Base-by-base conservation (phyloP, 2,888 invertebrate genomes). In the Phengaris arion region DNA sequence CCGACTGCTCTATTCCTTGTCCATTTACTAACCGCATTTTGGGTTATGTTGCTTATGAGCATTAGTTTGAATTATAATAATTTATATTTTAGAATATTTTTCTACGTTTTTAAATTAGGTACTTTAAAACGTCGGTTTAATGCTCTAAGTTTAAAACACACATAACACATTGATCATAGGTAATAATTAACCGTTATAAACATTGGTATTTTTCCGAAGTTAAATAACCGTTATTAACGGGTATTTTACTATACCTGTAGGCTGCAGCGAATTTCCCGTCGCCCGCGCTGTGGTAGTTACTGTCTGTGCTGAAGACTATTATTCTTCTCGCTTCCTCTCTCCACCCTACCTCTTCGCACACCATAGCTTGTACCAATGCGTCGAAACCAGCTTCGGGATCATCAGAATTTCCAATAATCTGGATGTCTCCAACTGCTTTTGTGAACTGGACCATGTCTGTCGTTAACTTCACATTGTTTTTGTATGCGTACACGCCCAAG, bases 381-480 rank as follows among this genome's bases (percentile, higher is more conserved):
- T 98, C 98, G 73, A 98, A 95, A 5, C 97, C 97, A 22, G 97
- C 97, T 89, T 98, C 98, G 0, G 96, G 97, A 5, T 94, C 90
- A 82, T 97, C 97, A 78, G 96, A 87, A 88, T 95, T 96, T 54
- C 64, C 46, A 46, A 78, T 77, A 12, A 15, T 68, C 2, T 72
- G 46, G 6, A 12, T 55, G 10, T 72, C 64, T 0, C 74, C 48
- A 78, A 78, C 93, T 86, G 78, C 94, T 77, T 88, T 82, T 1
- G 73, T 54, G 79, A 95, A 95, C 68, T 79, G 80, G 0, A 83
- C 77, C 15, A 95, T 94, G 79, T 97, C 87, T 0, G 90, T 85
- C 7, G 95, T 96, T 76, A 98, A 87, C 2, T 94, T 90, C 86
- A 97, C 92, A 80, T 96, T 96, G 87, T 98, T 96, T 85, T 95